Conservation (phyloP, 2,113 vertebrate species). For the Hippolais icterina region DNA sequence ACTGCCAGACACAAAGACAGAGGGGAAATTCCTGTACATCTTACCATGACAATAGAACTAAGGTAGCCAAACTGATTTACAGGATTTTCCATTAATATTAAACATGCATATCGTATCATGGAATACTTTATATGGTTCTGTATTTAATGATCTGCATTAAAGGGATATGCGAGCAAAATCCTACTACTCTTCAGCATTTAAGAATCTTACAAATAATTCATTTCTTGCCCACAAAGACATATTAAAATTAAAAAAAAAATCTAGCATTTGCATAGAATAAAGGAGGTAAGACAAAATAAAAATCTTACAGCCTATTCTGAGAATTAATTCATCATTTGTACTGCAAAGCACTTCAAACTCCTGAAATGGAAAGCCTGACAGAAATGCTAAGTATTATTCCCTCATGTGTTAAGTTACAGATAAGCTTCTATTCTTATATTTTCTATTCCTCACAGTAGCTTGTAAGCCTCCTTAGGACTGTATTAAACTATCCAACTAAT, state of each 20-base stretch:
- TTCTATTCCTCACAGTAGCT: background rate
- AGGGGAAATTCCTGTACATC: background rate
- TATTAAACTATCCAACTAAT: conserved; percentile 33
- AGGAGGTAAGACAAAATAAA: background rate
- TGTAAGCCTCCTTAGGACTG: conserved; percentile 24
- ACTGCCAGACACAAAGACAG: accelerated
- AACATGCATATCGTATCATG: background rate
- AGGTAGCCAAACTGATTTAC: background rate
- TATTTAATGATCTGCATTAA: background rate
- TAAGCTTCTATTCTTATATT: conserved; percentile 24
- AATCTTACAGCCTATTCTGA: background rate
- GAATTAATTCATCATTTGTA: conserved; percentile 18
- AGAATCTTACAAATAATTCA: background rate
- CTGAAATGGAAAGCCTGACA: background rate
- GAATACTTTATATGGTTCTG: background rate
- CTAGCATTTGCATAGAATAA: background rate
- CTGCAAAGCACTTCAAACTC: conserved; percentile 33
- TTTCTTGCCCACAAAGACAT: background rate
- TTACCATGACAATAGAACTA: background rate
- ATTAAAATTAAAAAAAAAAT: background rate
- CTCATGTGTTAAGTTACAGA: conserved; percentile 33
- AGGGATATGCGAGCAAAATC: background rate
- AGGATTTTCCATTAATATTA: background rate
- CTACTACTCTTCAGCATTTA: background rate
- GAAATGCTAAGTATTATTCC: conserved; percentile 47